Evolutionary conservation across 2,113 vertebrate species (phyloP).

Genomic region (Menura novaehollandiae): DNA sequence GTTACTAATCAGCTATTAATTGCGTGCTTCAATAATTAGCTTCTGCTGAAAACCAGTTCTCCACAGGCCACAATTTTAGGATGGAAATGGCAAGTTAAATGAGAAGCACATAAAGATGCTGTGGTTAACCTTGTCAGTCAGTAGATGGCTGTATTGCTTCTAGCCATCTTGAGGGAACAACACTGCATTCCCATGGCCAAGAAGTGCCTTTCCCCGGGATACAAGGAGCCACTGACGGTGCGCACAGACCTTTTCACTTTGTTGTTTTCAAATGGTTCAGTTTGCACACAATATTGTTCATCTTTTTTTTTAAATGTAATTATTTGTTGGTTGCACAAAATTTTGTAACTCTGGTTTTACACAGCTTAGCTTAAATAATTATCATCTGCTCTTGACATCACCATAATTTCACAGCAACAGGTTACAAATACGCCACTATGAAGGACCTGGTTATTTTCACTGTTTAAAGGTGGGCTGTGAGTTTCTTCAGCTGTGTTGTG

Average conservation of each 20-base stretch:
- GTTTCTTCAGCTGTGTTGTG: background rate
- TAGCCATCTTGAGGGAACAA: background rate
- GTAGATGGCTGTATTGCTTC: constrained; percentile 63
- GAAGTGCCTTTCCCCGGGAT: background rate
- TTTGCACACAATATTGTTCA: background rate
- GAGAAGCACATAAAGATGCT: background rate
- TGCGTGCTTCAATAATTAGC: constrained; percentile 10
- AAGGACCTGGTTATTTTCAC: background rate
- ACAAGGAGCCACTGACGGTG: background rate
- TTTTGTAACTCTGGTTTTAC: background rate
- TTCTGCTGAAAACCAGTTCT: constrained; percentile 28
- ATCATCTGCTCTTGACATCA: background rate
- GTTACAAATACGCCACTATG: background rate
- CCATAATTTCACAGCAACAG: background rate
- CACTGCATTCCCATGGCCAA: background rate
- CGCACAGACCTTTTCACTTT: background rate
- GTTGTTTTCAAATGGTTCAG: background rate
- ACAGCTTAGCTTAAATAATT: background rate
- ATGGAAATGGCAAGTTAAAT: background rate
- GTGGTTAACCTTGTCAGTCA: constrained; percentile 38
- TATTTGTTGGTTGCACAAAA: background rate
- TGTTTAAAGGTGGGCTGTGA: background rate
- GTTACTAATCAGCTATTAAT: background rate
- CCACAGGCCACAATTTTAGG: background rate
- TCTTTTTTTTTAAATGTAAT: background rate